These are phyloP conservation scores for Bos indicus DNA, from an alignment of 2,113 vertebrate species.

Conservation along the genomic window DNA sequence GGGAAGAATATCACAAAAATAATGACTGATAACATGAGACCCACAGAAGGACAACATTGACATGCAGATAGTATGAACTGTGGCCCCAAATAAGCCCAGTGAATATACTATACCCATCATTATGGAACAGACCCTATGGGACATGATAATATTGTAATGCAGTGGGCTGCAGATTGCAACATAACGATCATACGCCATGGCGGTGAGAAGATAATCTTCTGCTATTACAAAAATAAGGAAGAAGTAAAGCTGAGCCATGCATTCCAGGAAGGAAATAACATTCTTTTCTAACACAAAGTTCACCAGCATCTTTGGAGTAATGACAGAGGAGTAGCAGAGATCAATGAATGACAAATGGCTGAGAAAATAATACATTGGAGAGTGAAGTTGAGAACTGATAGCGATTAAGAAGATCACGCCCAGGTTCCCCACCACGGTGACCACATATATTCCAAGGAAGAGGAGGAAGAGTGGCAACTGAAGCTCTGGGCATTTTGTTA, in stretches of 20 bases:
- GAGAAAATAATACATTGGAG: slow-evolving; percentile 59
- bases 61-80: neutral
- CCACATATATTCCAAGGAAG: slow-evolving; percentile 37
- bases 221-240: slow-evolving; percentile 52
- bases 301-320: slow-evolving; percentile 51
- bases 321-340: slow-evolving; percentile 52
- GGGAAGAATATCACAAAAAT: slow-evolving; percentile 67
- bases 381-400: slow-evolving; percentile 38
- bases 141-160: slow-evolving; percentile 44
- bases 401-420: slow-evolving; percentile 43
- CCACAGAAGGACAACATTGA: slow-evolving; percentile 56
- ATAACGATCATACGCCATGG: slow-evolving; percentile 55
- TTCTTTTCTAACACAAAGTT: slow-evolving; percentile 54
- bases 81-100: slow-evolving; percentile 46
- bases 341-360: slow-evolving; percentile 58
- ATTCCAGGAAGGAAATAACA: slow-evolving; percentile 36
- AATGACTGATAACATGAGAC: slow-evolving; percentile 49
- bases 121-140: slow-evolving; percentile 5
- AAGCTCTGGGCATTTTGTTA: slow-evolving; percentile 4
- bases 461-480: slow-evolving; percentile 15
- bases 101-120: slow-evolving; percentile 26
- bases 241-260: slow-evolving; percentile 57
- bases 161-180: slow-evolving; percentile 46
- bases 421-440: slow-evolving; percentile 41
- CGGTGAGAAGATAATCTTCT: slow-evolving; percentile 51